phyloP scores from a whole-genome alignment of 2,797 vertebrate genomes.

The Bovichtus diacanthus region DNA sequence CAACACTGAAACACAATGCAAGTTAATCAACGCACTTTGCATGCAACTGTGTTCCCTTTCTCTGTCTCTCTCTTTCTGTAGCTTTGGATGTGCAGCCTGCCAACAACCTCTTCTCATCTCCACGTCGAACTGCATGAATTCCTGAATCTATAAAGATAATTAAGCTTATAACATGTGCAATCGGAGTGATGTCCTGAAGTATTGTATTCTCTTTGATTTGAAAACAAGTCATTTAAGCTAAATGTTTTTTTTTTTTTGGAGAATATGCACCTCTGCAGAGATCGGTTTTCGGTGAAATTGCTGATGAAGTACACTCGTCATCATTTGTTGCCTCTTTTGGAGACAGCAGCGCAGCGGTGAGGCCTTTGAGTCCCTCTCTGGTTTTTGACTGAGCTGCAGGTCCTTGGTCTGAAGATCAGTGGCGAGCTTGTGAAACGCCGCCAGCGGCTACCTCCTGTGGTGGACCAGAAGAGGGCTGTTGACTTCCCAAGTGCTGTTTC shows the following conservation, averaged over 20 bases:
- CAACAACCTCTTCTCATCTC: constrained; percentile 52
- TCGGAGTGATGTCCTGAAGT: background rate
- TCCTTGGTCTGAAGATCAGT: constrained; percentile 65
- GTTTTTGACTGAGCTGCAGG: constrained; percentile 54
- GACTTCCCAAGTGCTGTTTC: constrained; percentile 57
- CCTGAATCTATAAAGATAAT: too few relatives aligned
- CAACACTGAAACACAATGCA: constrained; percentile 63
- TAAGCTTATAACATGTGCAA: background rate
- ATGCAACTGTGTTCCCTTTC: constrained; percentile 44
- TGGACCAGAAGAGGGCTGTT: constrained; percentile 53
- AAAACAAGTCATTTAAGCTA: background rate
- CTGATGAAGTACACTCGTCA: background rate
- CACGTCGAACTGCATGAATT: constrained; percentile 41
- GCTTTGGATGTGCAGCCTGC: constrained; percentile 45
- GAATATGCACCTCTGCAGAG: background rate
- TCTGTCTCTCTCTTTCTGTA: constrained; percentile 33
- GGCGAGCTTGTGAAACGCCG: constrained; percentile 50
- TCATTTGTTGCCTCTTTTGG: background rate
- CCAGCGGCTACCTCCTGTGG: constrained; percentile 50
- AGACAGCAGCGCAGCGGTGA: constrained; percentile 18
- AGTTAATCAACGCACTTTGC: constrained; percentile 69
- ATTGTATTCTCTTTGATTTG: background rate
- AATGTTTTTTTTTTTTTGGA: too few relatives aligned
- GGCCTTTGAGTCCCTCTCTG: constrained; percentile 40
- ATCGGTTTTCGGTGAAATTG: constrained; percentile 1